A percentile compares a stretch with the other conserved stretches of the same genome.
Evolutionary conservation across 1,140 invertebrate genomes (phyloP).

Genomic region (Cherax quadricarinatus): DNA sequence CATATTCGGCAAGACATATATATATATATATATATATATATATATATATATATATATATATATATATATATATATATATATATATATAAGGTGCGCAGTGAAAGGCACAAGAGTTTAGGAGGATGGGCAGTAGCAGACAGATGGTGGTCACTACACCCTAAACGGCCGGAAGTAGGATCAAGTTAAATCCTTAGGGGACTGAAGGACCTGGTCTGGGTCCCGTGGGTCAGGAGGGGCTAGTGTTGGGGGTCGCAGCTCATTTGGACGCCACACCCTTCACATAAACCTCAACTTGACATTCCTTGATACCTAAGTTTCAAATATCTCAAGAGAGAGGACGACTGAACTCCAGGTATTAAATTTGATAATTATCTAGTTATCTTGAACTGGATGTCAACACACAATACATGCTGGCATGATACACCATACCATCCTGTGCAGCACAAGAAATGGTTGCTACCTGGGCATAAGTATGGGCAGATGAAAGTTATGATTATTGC

Average conservation of each 20-base stretch:
- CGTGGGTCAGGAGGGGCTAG: too few species aligned
- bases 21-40: slow-evolving; percentile 9
- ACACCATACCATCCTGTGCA: too few species aligned
- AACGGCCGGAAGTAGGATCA: slow-evolving; percentile 51
- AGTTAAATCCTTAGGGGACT: slow-evolving; percentile 30
- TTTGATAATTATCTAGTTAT: too few species aligned
- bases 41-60: slow-evolving; percentile 18
- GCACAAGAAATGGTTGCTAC: too few species aligned
- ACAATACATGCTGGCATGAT: too few species aligned
- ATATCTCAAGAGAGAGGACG: too few species aligned
- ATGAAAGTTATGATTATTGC: too few species aligned
- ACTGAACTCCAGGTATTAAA: too few species aligned
- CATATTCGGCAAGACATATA: too few species aligned
- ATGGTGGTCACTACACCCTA: slow-evolving; percentile 32
- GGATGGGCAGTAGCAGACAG: not conserved
- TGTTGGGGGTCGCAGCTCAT: not conserved
- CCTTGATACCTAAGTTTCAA: too few species aligned
- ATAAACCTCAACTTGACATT: not conserved
- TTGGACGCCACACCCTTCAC: not conserved
- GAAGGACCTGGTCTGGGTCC: not conserved
- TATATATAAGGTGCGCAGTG: not conserved
- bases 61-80: slow-evolving; percentile 23
- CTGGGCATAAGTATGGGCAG: too few species aligned
- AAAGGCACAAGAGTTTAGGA: not conserved
- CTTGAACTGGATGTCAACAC: too few species aligned